phyloP scores from a whole-genome alignment of 2,888 invertebrate genomes.

The Aphrophora alni region DNA sequence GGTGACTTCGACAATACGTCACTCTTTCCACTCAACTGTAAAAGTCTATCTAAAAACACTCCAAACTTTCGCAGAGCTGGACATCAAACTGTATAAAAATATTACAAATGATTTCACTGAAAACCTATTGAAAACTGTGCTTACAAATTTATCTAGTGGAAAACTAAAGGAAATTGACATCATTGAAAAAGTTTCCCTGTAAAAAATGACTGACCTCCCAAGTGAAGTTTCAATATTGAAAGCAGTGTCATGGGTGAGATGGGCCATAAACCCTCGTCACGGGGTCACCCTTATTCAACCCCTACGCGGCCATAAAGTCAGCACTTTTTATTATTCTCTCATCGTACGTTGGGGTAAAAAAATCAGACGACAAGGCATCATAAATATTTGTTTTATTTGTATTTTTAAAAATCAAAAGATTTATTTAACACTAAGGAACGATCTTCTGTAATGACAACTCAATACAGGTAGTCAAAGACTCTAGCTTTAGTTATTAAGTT shows the following conservation, averaged over 20 bases:
- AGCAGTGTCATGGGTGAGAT: neutral
- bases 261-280: neutral
- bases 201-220: neutral
- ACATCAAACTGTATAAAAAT: neutral
- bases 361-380: too few relatives aligned
- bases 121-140: neutral
- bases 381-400: too few relatives aligned
- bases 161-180: slow-evolving; percentile 2
- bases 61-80: too few relatives aligned
- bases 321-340: neutral
- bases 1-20: too few relatives aligned
- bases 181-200: neutral
- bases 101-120: neutral
- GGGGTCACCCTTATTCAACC: neutral
- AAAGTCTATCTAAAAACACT: too few relatives aligned
- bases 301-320: neutral
- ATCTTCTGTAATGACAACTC: too few relatives aligned
- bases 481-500: too few relatives aligned
- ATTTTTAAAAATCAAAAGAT: too few relatives aligned
- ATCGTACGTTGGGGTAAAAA: too few relatives aligned
- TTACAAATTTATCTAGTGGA: neutral
- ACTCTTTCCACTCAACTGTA: too few relatives aligned
- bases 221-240: neutral
- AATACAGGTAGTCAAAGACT: too few relatives aligned
- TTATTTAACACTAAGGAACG: too few relatives aligned